A percentile compares a stretch with the other conserved stretches of the same genome.
phyloP scores from a whole-genome alignment of 2,113 vertebrate genomes.

The Numida meleagris region DNA sequence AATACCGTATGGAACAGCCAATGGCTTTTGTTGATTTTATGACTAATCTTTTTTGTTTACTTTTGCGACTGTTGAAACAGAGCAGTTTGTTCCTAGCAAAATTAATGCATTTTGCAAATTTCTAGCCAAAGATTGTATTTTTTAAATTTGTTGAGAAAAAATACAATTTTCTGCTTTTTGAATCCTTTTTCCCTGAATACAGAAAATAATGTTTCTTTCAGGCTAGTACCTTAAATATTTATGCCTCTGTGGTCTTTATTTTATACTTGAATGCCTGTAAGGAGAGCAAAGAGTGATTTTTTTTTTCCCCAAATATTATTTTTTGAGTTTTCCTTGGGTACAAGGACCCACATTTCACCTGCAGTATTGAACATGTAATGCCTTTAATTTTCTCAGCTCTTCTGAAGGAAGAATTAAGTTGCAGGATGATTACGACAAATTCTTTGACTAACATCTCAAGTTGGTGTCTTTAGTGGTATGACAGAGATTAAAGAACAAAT shows the following conservation, averaged over 20 bases:
- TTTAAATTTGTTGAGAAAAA: not conserved
- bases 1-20: not conserved
- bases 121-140: not conserved
- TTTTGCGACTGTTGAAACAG: not conserved
- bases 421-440: not conserved
- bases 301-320: not conserved
- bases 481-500: not conserved
- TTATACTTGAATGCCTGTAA: conserved; percentile 8
- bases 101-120: not conserved
- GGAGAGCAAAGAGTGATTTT: not conserved
- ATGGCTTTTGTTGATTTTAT: not conserved
- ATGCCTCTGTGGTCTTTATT: not conserved
- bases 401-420: not conserved
- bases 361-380: not conserved
- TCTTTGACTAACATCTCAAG: not conserved
- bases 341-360: conserved; percentile 6
- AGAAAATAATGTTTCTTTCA: not conserved
- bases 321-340: conserved; percentile 36
- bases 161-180: not conserved
- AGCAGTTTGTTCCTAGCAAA: not conserved
- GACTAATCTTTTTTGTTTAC: not conserved
- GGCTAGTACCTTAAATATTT: not conserved
- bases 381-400: not conserved
- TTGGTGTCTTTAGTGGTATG: not conserved
- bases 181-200: not conserved